These are phyloP conservation scores for Helarctos malayanus DNA, from an alignment of 2,797 vertebrate species.

Conservation along the genomic window DNA sequence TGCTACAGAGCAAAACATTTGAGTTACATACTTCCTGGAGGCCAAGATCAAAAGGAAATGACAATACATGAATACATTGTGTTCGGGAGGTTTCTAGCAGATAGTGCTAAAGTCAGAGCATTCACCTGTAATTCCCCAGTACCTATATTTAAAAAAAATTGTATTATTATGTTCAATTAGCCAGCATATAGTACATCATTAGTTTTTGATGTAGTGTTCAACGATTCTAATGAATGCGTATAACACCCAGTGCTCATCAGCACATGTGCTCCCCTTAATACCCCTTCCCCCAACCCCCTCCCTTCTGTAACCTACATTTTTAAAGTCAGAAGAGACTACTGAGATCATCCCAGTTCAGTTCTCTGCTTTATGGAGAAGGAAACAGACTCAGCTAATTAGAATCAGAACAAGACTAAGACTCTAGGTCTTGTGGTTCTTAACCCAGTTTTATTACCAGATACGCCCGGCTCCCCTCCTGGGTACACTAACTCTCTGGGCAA, in stretches of 20 bases:
- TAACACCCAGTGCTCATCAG: neutral
- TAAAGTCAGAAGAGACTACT: neutral
- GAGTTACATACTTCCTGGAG: constrained; percentile 9
- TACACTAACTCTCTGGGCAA: neutral
- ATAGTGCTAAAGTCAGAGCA: neutral
- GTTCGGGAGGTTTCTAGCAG: neutral
- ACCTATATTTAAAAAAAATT: neutral
- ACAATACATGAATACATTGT: neutral
- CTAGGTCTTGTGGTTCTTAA: neutral
- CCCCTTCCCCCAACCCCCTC: too few species aligned
- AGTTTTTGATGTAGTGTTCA: neutral
- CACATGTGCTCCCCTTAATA: neutral
- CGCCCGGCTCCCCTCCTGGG: accelerated
- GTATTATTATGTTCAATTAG: neutral
- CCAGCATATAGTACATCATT: neutral
- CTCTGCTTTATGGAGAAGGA: neutral
- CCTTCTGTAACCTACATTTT: neutral
- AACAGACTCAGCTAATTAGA: neutral
- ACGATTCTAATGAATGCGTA: neutral
- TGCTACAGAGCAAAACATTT: neutral
- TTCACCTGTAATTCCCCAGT: neutral
- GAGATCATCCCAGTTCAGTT: neutral
- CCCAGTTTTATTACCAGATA: neutral
- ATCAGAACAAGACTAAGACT: neutral
- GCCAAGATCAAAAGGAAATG: neutral